Percentiles rank a stretch among this genome's conserved stretches.
phyloP scores from a whole-genome alignment of 2,797 vertebrate species.

The Otus scops region DNA sequence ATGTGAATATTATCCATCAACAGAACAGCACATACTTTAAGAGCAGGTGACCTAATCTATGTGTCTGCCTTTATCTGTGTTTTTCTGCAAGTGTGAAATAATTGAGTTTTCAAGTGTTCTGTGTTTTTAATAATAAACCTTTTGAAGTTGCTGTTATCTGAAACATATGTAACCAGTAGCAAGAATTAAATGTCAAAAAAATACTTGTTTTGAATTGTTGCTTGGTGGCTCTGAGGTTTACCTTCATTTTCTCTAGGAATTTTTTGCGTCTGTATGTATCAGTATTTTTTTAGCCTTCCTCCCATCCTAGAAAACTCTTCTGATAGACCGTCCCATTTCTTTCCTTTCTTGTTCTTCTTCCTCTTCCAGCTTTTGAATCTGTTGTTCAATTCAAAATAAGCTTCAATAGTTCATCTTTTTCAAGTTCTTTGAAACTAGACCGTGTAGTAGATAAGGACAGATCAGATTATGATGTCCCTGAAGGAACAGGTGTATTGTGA shows the following conservation, averaged over 20 bases:
- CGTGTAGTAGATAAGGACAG: background rate
- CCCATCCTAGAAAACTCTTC: background rate
- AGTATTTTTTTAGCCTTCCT: background rate
- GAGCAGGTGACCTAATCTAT: background rate
- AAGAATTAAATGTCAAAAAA: slow-evolving; percentile 9
- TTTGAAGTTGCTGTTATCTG: background rate
- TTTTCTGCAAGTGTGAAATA: slow-evolving; percentile 7
- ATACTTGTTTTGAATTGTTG: background rate
- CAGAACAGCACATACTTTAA: background rate
- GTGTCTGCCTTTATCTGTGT: background rate
- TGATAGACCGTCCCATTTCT: background rate
- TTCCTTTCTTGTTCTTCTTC: background rate
- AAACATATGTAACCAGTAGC: background rate
- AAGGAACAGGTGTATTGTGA: background rate
- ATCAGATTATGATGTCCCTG: background rate
- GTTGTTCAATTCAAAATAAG: background rate
- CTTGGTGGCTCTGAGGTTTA: background rate
- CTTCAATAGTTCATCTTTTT: background rate
- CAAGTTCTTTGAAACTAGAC: background rate
- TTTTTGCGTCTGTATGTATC: background rate
- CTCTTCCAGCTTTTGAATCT: background rate
- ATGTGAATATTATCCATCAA: background rate
- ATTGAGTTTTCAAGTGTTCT: background rate
- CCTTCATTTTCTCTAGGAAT: background rate
- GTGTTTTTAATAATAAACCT: background rate